A percentile compares a stretch with the other conserved stretches of the same genome.
These are phyloP conservation scores for Sternarchorhynchus goeldii DNA, from an alignment of 2,797 vertebrate genomes.

Conservation along the genomic window DNA sequence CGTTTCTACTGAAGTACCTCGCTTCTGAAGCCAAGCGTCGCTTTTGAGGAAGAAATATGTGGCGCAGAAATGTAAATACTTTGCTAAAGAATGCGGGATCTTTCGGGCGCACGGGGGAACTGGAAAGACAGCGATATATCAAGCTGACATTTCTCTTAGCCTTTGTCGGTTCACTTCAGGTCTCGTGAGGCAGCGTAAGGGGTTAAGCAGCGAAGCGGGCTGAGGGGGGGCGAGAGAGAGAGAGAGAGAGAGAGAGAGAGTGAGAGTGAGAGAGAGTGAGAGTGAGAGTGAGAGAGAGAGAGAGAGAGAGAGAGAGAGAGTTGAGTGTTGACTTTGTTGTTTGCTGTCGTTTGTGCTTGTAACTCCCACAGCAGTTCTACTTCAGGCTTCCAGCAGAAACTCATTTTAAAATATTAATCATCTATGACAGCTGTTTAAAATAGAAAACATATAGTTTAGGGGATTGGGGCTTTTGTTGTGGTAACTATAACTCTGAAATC, in stretches of 20 bases:
- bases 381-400: constrained; percentile 63
- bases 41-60: constrained; percentile 47
- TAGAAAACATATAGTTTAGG: constrained; percentile 63
- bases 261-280: constrained; percentile 34
- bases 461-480: constrained; percentile 49
- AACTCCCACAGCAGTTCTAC: constrained; percentile 58
- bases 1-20: neutral
- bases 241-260: constrained; percentile 33
- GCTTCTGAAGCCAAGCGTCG: constrained; percentile 11
- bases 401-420: constrained; percentile 72
- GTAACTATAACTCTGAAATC: constrained; percentile 41
- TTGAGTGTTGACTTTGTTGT: constrained; percentile 52
- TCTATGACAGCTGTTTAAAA: constrained; percentile 73
- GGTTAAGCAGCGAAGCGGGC: neutral
- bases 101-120: neutral
- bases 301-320: constrained; percentile 34
- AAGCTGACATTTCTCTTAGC: neutral
- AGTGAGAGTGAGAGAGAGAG: constrained; percentile 20
- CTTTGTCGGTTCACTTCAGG: constrained; percentile 15
- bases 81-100: constrained; percentile 26
- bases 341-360: constrained; percentile 57
- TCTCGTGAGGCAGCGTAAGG: constrained; percentile 44
- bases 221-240: constrained; percentile 27
- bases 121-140: neutral
- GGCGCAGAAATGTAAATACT: constrained; percentile 32